Evolutionary conservation across 2,797 vertebrate genomes (phyloP).

Genomic region (Pelochelys cantorii): DNA sequence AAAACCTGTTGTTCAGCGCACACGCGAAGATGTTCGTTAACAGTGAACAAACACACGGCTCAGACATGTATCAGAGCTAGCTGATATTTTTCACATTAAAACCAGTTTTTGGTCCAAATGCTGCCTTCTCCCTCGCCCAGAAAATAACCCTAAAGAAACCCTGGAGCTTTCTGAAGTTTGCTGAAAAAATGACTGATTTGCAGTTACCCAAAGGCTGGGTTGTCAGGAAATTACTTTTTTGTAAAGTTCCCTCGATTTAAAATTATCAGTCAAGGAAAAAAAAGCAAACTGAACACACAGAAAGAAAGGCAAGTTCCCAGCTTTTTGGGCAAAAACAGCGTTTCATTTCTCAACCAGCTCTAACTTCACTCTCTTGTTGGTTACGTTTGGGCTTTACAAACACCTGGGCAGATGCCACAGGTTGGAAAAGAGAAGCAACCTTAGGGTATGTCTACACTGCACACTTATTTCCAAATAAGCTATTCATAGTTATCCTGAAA

Average conservation of each 20-base stretch:
- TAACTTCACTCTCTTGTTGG: background rate
- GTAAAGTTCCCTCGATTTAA: background rate
- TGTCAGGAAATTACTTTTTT: background rate
- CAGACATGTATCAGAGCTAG: background rate
- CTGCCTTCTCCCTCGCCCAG: background rate
- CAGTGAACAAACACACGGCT: background rate
- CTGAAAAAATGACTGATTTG: background rate
- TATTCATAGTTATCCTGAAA: too few relatives aligned
- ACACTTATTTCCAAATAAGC: too few relatives aligned
- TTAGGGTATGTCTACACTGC: too few relatives aligned
- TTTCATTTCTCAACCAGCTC: background rate
- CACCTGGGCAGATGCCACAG: background rate
- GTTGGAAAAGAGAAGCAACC: background rate
- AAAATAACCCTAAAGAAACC: background rate
- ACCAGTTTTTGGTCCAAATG: background rate
- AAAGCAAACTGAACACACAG: background rate
- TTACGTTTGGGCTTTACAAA: background rate
- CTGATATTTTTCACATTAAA: background rate
- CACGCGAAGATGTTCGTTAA: constrained; percentile 33
- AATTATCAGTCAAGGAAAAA: background rate
- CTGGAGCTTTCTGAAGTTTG: background rate
- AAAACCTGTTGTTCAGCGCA: rapidly evolving
- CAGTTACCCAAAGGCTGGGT: background rate
- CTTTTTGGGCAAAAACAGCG: background rate
- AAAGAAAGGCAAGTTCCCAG: background rate